Evolutionary conservation across 2,888 invertebrate species (phyloP), one percentile per base, ranked within the genome.

Genomic region (Agrochola lota): DNA sequence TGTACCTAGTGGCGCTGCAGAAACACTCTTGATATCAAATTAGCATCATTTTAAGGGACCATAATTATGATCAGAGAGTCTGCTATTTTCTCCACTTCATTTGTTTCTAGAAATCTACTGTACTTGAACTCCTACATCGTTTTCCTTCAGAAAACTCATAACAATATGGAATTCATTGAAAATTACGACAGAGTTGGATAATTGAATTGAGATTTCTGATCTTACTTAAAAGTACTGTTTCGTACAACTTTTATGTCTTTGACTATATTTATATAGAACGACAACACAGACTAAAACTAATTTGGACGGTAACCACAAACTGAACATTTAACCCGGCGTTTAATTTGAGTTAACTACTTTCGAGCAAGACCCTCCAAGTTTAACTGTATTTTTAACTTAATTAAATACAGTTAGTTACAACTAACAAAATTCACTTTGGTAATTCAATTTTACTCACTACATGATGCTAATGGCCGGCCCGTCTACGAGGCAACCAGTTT

Each of bases 321-420:
- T 79, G 78, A 81, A 86, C 78, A 72, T 63, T 73, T 64, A 81
- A 83, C 74, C 71, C 75, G 30, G 66, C 74, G 52, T 82, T 77
- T 76, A 79, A 86, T 83, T 88, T 81, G 66, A 76, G 80, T 79
- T 86, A 83, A 81, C 86, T 88, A 64, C 88, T 66, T 59, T 76
- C 49, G 63, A 67, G 68, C 71, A 73, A 78, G 74, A 73, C 72
- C 78, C 71, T 64, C 64, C 59, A 83, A 86, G 78, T 80, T 83
- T 74, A 86, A 86, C 86, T 79, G 77, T 72, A 86, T 86, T 86
- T 86, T 86, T 83, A 86, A 86, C 78, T 88, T 84, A 79, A 86
- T 86, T 83, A 86, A 84, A 81, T 81, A 83, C 71, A 49, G 74
- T 81, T 79, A 49, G 74, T 81, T 79, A 76, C 78, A 64, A 83